Conservation (phyloP, 1,140 invertebrate genomes). For the Aphelenchoides avenae region DNA sequence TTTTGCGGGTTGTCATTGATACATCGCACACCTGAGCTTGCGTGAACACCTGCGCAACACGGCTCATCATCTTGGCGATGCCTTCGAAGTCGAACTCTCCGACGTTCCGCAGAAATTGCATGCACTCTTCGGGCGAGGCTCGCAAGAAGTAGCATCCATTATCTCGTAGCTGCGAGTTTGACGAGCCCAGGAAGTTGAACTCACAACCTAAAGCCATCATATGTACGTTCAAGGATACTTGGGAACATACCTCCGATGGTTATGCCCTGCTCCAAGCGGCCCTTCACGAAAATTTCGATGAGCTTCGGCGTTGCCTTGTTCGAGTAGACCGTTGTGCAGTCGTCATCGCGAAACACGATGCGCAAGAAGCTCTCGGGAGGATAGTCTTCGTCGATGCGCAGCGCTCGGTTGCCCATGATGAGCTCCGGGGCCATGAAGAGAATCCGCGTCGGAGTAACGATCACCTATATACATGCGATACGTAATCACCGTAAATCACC, state of each 20-base stretch:
- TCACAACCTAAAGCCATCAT: not conserved
- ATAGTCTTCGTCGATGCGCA: conserved; percentile 23
- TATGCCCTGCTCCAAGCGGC: conserved; percentile 15
- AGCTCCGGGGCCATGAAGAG: conserved; percentile 22
- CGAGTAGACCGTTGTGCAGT: not conserved
- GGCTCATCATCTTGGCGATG: conserved; percentile 25
- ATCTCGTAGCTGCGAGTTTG: conserved; percentile 33
- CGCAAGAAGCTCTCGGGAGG: conserved; percentile 10
- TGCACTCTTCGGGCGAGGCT: conserved; percentile 10
- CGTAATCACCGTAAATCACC: too few relatives aligned
- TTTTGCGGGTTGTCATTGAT: not conserved
- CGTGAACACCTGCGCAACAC: conserved; percentile 24
- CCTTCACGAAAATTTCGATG: conserved; percentile 14
- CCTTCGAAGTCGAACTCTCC: conserved; percentile 13
- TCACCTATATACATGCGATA: too few relatives aligned
- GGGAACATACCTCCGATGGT: conserved; percentile 7
- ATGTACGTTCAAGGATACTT: too few relatives aligned
- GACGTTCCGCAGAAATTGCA: conserved; percentile 15
- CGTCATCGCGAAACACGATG: conserved; percentile 14
- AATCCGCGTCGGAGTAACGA: conserved; percentile 20
- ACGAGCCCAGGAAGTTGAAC: conserved; percentile 32
- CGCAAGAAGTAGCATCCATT: conserved; percentile 30
- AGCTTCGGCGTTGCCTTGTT: conserved; percentile 8
- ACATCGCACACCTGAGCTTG: conserved; percentile 6
- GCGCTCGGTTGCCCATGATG: conserved; percentile 35